phyloP scores from a whole-genome alignment of 2,888 invertebrate genomes.

The Lepidocyrtoides sp. region DNA sequence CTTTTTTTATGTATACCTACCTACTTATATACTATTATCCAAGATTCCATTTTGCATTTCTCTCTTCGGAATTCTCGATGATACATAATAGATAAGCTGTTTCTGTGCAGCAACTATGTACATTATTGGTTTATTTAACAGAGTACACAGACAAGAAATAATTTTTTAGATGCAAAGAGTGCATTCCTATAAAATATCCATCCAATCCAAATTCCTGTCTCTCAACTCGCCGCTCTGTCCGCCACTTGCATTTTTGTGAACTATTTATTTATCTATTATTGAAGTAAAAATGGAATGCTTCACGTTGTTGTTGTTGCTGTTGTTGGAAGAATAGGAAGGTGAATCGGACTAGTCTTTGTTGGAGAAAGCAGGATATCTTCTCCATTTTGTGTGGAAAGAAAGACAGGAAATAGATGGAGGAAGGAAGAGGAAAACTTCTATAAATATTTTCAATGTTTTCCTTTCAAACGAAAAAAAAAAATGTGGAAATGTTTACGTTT shows the following conservation, averaged over 20 bases:
- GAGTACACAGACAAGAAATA: not conserved
- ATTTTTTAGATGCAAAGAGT: not conserved
- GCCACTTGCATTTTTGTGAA: not conserved
- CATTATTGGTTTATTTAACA: constrained; percentile 1
- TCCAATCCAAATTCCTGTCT: not conserved
- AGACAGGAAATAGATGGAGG: constrained; percentile 35
- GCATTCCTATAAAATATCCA: not conserved
- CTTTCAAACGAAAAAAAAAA: not conserved
- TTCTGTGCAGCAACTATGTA: not conserved
- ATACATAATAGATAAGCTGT: constrained; percentile 16
- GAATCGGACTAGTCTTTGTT: not conserved
- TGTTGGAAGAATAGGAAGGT: not conserved
- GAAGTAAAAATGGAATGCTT: constrained; percentile 23
- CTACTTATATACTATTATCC: not conserved
- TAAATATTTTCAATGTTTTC: constrained; percentile 25
- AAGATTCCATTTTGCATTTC: not conserved
- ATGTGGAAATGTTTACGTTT: constrained; percentile 20
- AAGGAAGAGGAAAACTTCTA: constrained; percentile 33
- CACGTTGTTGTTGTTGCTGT: no score
- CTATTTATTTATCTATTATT: constrained; percentile 40
- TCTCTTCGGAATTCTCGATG: not conserved
- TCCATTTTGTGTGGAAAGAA: not conserved
- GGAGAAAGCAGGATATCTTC: not conserved
- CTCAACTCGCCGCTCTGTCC: not conserved
- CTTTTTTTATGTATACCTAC: not conserved